Percentiles rank a stretch among this genome's conserved stretches.
phyloP scores from a whole-genome alignment of 2,113 vertebrate species.

The Synodontis membranacea region DNA sequence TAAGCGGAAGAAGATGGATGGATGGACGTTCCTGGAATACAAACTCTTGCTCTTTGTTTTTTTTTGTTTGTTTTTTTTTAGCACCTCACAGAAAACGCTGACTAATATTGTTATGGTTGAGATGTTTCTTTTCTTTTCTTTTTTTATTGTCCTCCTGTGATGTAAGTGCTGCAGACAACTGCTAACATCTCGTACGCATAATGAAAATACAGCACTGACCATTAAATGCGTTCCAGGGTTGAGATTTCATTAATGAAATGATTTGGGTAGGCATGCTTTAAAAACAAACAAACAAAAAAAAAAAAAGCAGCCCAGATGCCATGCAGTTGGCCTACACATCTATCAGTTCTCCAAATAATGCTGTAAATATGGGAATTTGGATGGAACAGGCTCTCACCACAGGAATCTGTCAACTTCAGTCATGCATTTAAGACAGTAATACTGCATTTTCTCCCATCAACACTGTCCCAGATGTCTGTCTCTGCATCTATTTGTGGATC shows the following conservation, averaged over 20 bases:
- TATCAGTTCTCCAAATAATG: not conserved
- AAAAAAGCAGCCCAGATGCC: not conserved
- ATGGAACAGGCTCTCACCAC: not conserved
- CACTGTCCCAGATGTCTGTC: slow-evolving; percentile 13
- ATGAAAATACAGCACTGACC: too few relatives aligned
- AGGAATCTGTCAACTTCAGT: slow-evolving; percentile 10
- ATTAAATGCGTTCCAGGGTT: not conserved
- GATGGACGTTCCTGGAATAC: too few relatives aligned
- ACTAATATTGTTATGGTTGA: too few relatives aligned
- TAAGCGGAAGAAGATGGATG: too few relatives aligned
- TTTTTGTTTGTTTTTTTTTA: too few relatives aligned
- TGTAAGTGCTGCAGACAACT: too few relatives aligned
- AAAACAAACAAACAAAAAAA: too few relatives aligned
- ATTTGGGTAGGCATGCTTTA: not conserved
- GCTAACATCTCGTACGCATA: too few relatives aligned
- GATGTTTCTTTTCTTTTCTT: too few relatives aligned
- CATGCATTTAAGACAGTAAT: slow-evolving; percentile 24
- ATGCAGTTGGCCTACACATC: not conserved
- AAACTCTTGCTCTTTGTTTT: too few relatives aligned
- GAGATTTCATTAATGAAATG: not conserved
- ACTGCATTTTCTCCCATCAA: not conserved
- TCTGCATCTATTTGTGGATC: slow-evolving; percentile 4
- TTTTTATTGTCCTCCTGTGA: too few relatives aligned
- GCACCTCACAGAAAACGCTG: too few relatives aligned
- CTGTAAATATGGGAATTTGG: not conserved